These are phyloP conservation scores for Atta cephalotes DNA, from an alignment of 1,140 invertebrate genomes.

Conservation along the genomic window DNA sequence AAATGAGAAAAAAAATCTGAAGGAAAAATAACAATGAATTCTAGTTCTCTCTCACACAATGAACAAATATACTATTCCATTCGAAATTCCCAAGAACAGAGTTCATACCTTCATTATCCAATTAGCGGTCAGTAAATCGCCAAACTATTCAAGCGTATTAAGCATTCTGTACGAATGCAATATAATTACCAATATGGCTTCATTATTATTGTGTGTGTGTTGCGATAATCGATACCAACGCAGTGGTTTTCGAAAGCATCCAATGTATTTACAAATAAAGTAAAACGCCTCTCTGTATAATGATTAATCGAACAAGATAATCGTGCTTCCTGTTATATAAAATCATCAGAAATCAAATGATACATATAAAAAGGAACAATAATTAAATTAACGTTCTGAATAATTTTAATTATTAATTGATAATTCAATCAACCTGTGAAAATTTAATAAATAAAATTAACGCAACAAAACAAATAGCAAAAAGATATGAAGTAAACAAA, in stretches of 20 bases:
- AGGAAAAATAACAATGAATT: background rate
- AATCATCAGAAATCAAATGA: background rate
- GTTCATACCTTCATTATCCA: constrained; percentile 37
- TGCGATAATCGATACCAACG: constrained; percentile 20
- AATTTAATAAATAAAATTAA: background rate
- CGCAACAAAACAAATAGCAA: background rate
- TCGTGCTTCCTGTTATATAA: background rate
- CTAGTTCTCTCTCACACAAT: background rate
- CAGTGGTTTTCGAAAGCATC: constrained; percentile 12
- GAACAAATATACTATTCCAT: background rate
- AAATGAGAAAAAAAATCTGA: background rate
- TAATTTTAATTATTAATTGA: constrained; percentile 11
- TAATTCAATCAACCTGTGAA: background rate
- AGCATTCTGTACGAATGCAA: constrained; percentile 49
- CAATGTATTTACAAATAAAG: constrained; percentile 14
- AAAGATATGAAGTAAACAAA: background rate
- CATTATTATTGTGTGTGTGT: constrained; percentile 28
- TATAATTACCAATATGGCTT: constrained; percentile 56
- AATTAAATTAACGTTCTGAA: background rate
- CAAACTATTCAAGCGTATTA: constrained; percentile 35
- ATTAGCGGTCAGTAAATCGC: constrained; percentile 48
- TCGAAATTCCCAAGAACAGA: constrained; percentile 39
- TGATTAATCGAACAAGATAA: constrained; percentile 4
- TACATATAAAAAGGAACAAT: background rate
- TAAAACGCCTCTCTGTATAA: background rate